Conservation (phyloP, 2,113 vertebrate species). For the Asarcornis scutulata region DNA sequence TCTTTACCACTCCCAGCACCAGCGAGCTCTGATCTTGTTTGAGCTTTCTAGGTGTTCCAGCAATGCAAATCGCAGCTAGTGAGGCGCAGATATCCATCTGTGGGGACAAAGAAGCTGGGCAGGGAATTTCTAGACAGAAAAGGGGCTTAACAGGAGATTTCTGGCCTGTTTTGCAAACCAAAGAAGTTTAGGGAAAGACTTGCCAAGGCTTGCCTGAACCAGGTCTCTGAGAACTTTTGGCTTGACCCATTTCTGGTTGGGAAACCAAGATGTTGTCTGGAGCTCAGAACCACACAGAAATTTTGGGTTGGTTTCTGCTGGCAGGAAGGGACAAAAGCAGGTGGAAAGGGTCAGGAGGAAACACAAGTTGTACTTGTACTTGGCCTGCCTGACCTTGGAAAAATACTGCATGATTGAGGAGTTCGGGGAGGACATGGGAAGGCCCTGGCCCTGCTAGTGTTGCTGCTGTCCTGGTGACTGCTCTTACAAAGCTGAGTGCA, state of each 20-base stretch:
- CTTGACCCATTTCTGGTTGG: conserved; percentile 20
- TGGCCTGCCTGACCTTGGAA: background rate
- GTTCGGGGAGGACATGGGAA: background rate
- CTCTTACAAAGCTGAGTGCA: background rate
- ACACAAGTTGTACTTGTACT: background rate
- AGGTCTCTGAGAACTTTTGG: background rate
- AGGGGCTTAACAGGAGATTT: background rate
- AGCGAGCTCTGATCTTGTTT: background rate
- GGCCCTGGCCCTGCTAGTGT: accelerated
- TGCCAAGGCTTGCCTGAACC: conserved; percentile 16
- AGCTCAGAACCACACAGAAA: background rate
- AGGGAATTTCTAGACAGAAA: background rate
- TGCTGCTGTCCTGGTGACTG: background rate
- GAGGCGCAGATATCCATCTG: conserved; percentile 3
- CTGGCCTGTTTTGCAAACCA: conserved; percentile 40
- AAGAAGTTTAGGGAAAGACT: conserved; percentile 4
- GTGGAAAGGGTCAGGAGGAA: background rate
- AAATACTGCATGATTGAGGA: background rate
- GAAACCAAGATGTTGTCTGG: background rate
- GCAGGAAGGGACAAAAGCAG: background rate
- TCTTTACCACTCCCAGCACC: background rate
- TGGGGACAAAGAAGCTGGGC: conserved; percentile 1
- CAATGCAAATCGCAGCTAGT: conserved; percentile 17
- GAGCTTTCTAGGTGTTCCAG: conserved; percentile 35
- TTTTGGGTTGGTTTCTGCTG: background rate